Evolutionary conservation across 2,113 vertebrate genomes (phyloP), one percentile per base, ranked within the genome.

Genomic region (Vulpes ferrilata): DNA sequence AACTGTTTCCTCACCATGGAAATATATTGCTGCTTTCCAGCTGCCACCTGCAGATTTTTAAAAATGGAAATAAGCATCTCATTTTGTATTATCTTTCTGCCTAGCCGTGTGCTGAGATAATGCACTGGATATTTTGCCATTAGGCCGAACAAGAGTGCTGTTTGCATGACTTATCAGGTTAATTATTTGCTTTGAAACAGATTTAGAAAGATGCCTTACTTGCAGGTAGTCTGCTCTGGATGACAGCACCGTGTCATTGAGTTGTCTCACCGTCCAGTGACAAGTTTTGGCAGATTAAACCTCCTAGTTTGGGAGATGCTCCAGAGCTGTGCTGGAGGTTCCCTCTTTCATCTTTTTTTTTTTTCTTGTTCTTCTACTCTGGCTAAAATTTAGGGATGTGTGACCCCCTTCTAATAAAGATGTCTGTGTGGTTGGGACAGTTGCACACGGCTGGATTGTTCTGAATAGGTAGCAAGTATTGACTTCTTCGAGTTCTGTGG

Each of bases 181-280:
- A 81, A 96, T 97, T 96, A 88, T 96, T 96, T 94, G 84, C 64
- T 96, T 89, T 90, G 84, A 90, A 96, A 76, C 87, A 93, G 64
- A 60, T 59, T 11, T 85, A 81, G 94, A 88, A 90, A 87, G 78
- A 95, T 23, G 27, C 96, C 93, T 94, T 60, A 57, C 88, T 94
- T 90, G 7, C 27, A 88, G 65, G 74, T 92, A 80, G 16, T 60
- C 35, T 76, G 84, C n/a, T 88, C 4, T 9, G 23, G 64, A 79
- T 27, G 22, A 53, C 8, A n/a, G 80, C 48, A 71, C 4, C 38
- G 12, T 27, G 23, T 53, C 5, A 11, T 2, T 87, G 83, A 95
- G 35, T 80, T 89, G 71, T 23, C 86, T 23, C 38, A 27, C 60
- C 86, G 30, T 80, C 35, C 20, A 15, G 55, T 86, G 55, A 84